A percentile compares a stretch with the other conserved stretches of the same genome.
phyloP scores from a whole-genome alignment of 2,113 vertebrate species.

The Rafetus swinhoei region DNA sequence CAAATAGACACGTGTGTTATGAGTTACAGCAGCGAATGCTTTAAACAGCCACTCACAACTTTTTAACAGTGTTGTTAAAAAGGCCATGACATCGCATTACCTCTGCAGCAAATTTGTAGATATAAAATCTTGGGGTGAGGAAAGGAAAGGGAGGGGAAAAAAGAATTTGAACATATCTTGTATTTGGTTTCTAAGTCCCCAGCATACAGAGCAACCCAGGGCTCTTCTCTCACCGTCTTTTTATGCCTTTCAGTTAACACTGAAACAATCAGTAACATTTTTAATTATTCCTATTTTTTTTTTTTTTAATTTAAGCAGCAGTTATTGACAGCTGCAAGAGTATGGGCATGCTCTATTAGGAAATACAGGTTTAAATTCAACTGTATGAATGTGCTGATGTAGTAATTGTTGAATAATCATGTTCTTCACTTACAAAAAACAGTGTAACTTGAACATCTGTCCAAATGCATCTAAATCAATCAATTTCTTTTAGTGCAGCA shows the following conservation, averaged over 20 bases:
- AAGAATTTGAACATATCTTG: not conserved
- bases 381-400: not conserved
- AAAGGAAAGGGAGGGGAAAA: not conserved
- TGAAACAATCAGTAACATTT: not conserved
- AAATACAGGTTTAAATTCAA: constrained; percentile 43
- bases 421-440: constrained; percentile 8
- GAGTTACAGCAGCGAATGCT: constrained; percentile 54
- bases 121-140: not conserved
- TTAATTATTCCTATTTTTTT: not conserved
- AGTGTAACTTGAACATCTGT: not conserved
- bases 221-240: constrained; percentile 32
- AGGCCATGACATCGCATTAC: not conserved
- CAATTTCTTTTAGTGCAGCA: not conserved
- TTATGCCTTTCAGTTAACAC: constrained; percentile 25
- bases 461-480: not conserved
- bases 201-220: not conserved
- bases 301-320: not conserved
- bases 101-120: constrained; percentile 25
- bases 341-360: constrained; percentile 33
- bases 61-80: constrained; percentile 33
- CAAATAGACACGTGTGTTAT: not conserved
- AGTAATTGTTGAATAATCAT: not conserved
- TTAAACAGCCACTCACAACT: constrained; percentile 36
- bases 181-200: not conserved
- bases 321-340: not conserved